These are phyloP conservation scores for Lutraria rhynchaena DNA, from an alignment of 1,140 invertebrate species.

Conservation along the genomic window DNA sequence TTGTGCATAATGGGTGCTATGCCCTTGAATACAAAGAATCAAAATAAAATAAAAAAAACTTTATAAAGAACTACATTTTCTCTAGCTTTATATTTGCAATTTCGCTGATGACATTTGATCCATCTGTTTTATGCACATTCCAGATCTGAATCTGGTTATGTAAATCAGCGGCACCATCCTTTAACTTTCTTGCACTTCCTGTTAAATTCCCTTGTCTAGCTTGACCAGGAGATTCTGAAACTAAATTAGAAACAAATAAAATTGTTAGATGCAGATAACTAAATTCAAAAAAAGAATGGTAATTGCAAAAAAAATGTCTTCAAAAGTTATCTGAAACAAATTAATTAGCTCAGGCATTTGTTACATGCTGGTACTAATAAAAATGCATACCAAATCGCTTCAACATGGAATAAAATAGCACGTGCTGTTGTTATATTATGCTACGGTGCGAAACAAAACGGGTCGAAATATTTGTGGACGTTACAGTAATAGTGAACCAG, in stretches of 20 bases:
- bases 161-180: conserved; percentile 75
- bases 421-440: background rate
- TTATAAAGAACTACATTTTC: conserved; percentile 66
- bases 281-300: background rate
- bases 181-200: conserved; percentile 73
- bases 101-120: conserved; percentile 68
- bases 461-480: background rate
- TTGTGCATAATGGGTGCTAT: too few species aligned
- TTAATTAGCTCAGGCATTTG: background rate
- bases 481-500: background rate
- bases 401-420: background rate
- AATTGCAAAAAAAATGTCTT: background rate
- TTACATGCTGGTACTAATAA: too few species aligned
- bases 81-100: conserved; percentile 77
- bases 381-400: background rate
- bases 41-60: too few species aligned
- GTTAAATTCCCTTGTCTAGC: conserved; percentile 67
- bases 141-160: conserved; percentile 74
- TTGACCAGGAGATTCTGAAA: conserved; percentile 20
- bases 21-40: too few species aligned
- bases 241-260: background rate
- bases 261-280: background rate
- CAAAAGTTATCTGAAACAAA: background rate
- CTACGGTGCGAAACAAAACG: background rate
- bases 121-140: conserved; percentile 66